Evolutionary conservation across 2,797 vertebrate species (phyloP).

Genomic region (Sebastes hubbsi): DNA sequence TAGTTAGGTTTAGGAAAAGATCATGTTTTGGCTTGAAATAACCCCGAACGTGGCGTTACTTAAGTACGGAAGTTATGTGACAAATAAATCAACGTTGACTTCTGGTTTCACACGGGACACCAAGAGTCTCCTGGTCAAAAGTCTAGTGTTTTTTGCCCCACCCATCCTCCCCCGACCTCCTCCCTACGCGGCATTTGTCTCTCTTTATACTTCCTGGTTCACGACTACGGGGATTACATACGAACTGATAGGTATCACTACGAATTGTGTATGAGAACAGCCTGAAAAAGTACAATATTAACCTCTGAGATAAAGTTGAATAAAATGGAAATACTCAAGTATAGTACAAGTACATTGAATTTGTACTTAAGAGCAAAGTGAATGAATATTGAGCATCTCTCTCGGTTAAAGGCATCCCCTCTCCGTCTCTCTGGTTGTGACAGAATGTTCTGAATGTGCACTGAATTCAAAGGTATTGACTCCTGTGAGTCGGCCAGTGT

Average conservation of each 20-base stretch:
- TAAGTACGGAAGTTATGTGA: too few species aligned
- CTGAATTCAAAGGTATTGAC: constrained; percentile 7
- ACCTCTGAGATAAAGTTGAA: not conserved
- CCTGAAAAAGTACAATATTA: not conserved
- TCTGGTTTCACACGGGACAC: too few species aligned
- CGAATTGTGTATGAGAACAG: too few species aligned
- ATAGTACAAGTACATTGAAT: not conserved
- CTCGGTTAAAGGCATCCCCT: not conserved
- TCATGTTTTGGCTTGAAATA: too few species aligned
- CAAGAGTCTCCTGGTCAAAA: too few species aligned
- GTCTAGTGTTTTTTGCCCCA: too few species aligned
- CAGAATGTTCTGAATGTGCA: constrained; percentile 22
- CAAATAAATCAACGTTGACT: too few species aligned
- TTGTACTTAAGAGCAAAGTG: not conserved
- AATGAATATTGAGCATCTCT: not conserved
- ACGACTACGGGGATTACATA: fast-evolving
- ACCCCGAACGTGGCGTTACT: fast-evolving
- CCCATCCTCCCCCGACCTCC: fast-evolving
- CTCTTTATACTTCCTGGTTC: too few species aligned
- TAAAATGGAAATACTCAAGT: not conserved
- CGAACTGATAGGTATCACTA: fast-evolving
- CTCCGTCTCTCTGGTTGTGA: not conserved
- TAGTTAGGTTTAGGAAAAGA: too few species aligned
- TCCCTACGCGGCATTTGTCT: fast-evolving
- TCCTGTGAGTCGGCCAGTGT: constrained; percentile 13